Evolutionary conservation across 2,888 invertebrate genomes (phyloP).

Genomic region (Galerucella calmariensis): DNA sequence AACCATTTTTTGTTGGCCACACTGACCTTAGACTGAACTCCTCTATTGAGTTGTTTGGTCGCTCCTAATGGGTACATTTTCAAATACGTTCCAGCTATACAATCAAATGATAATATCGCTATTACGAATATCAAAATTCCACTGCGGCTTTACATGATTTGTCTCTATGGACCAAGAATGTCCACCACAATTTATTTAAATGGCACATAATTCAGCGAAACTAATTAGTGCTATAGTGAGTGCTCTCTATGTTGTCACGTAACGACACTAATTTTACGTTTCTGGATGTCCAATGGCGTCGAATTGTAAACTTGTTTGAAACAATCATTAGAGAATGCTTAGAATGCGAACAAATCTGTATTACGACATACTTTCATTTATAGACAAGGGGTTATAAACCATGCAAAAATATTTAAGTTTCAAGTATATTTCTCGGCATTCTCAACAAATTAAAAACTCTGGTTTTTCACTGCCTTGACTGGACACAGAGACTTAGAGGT

Average conservation of each 20-base stretch:
- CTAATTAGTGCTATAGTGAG: constrained; percentile 8
- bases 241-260: constrained; percentile 11
- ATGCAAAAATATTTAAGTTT: too few relatives aligned
- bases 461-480: too few relatives aligned
- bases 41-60: too few relatives aligned
- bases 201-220: not conserved
- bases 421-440: too few relatives aligned
- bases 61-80: too few relatives aligned
- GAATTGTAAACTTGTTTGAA: constrained; percentile 8
- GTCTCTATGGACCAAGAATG: not conserved
- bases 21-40: too few relatives aligned
- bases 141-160: not conserved
- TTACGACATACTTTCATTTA: not conserved
- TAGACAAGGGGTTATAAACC: too few relatives aligned
- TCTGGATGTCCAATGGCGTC: not conserved
- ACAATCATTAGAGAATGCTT: constrained; percentile 13
- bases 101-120: not conserved
- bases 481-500: too few relatives aligned
- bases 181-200: constrained; percentile 1
- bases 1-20: too few relatives aligned
- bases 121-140: not conserved
- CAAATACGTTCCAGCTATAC: too few relatives aligned
- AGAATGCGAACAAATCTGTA: not conserved
- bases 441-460: too few relatives aligned
- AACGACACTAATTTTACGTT: constrained; percentile 12